These are phyloP conservation scores for Melangyna quadrimaculata DNA, from an alignment of 2,888 invertebrate species.

Conservation along the genomic window DNA sequence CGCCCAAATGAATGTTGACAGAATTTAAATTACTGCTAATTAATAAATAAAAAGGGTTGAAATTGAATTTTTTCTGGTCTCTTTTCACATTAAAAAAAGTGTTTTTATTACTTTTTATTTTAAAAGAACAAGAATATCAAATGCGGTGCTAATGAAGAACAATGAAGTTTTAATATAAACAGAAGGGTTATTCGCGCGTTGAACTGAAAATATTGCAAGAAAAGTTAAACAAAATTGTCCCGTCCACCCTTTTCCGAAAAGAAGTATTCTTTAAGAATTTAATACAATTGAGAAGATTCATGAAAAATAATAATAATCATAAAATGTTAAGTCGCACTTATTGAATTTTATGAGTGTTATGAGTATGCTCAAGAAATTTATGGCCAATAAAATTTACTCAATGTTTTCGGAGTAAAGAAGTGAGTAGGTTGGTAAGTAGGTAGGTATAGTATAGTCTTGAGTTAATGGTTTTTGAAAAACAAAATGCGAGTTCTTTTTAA, in stretches of 20 bases:
- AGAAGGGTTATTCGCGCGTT: constrained; percentile 45
- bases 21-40: constrained; percentile 67
- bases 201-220: constrained; percentile 36
- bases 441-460: too few species aligned
- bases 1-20: constrained; percentile 69
- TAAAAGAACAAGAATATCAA: neutral
- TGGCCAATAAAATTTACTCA: constrained; percentile 7
- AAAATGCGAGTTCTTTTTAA: neutral
- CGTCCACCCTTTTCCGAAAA: neutral
- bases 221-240: neutral
- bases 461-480: neutral
- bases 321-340: constrained; percentile 6
- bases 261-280: constrained; percentile 7
- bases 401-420: neutral
- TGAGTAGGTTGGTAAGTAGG: too few species aligned
- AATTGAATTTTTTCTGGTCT: constrained; percentile 39
- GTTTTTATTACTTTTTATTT: constrained; percentile 28
- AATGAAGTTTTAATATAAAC: constrained; percentile 36
- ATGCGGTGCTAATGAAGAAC: constrained; percentile 45
- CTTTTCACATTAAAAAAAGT: neutral
- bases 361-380: constrained; percentile 3
- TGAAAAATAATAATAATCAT: neutral
- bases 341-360: constrained; percentile 16
- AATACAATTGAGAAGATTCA: neutral
- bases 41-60: constrained; percentile 53